phyloP scores from a whole-genome alignment of 2,113 vertebrate genomes.

The Apus apus region DNA sequence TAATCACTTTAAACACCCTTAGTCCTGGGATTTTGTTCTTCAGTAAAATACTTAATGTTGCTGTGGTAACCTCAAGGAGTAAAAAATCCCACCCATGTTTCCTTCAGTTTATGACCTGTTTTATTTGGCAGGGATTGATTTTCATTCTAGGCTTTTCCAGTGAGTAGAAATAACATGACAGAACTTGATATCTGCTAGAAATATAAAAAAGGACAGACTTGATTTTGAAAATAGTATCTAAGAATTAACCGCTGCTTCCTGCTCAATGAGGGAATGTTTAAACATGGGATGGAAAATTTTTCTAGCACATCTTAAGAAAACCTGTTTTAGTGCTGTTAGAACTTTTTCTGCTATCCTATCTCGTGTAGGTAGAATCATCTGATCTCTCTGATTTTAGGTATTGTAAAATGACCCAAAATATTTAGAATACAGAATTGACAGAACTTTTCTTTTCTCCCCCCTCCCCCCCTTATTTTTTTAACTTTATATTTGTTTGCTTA shows the following conservation, averaged over 20 bases:
- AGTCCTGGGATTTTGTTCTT: neutral
- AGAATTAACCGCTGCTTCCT: neutral
- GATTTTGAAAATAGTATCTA: neutral
- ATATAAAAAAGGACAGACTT: neutral
- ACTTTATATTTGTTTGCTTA: no score
- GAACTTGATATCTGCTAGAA: neutral
- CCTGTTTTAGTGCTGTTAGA: neutral
- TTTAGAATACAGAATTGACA: neutral
- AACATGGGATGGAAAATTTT: neutral
- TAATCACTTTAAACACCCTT: neutral
- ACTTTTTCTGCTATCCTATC: neutral
- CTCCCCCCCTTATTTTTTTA: no score
- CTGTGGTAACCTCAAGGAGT: neutral
- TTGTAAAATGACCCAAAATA: neutral
- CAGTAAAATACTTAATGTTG: neutral
- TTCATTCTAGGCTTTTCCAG: neutral
- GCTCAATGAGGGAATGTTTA: fast-evolving
- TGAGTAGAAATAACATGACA: neutral
- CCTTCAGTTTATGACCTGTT: neutral
- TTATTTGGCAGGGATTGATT: neutral
- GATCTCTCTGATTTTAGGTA: neutral
- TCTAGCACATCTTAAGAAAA: neutral
- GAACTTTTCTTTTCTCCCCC: neutral
- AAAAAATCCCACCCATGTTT: neutral
- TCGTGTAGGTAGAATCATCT: neutral